These are phyloP conservation scores for Antennarius maculatus DNA, from an alignment of 2,797 vertebrate genomes.

Conservation along the genomic window DNA sequence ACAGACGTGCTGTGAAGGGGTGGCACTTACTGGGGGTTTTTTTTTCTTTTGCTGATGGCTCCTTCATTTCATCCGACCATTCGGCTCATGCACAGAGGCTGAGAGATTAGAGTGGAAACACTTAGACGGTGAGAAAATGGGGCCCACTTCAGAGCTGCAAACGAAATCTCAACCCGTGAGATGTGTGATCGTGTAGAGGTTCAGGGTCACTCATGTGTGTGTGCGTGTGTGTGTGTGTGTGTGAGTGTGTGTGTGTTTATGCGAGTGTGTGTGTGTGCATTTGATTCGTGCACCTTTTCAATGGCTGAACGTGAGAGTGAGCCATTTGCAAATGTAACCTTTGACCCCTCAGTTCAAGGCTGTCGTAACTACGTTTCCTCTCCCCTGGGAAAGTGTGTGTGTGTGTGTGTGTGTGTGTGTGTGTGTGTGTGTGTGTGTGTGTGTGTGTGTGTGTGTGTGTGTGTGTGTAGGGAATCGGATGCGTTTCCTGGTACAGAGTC, in stretches of 20 bases:
- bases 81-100: conserved; percentile 21
- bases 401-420: conserved; percentile 23
- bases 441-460: background rate
- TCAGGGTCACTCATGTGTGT: conserved; percentile 36
- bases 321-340: conserved; percentile 75
- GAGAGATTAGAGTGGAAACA: conserved; percentile 51
- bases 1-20: conserved; percentile 34
- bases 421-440: no score
- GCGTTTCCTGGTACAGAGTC: conserved; percentile 59
- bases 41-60: conserved; percentile 13
- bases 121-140: conserved; percentile 53
- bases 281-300: conserved; percentile 50
- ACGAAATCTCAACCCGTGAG: conserved; percentile 38
- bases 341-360: conserved; percentile 59
- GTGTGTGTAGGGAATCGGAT: conserved; percentile 37
- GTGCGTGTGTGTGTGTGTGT: conserved; percentile 16
- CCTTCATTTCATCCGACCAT: conserved; percentile 16
- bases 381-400: conserved; percentile 40
- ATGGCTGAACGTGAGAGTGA: conserved; percentile 65
- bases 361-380: conserved; percentile 64
- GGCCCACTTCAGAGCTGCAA: conserved; percentile 29
- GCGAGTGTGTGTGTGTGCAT: conserved; percentile 14
- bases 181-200: conserved; percentile 49
- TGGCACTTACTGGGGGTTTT: conserved; percentile 17
- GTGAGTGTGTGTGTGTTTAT: conserved; percentile 16